A percentile compares a stretch with the other conserved stretches of the same genome.
Evolutionary conservation across 2,113 vertebrate genomes (phyloP).

Genomic region (Crotalus horridus): DNA sequence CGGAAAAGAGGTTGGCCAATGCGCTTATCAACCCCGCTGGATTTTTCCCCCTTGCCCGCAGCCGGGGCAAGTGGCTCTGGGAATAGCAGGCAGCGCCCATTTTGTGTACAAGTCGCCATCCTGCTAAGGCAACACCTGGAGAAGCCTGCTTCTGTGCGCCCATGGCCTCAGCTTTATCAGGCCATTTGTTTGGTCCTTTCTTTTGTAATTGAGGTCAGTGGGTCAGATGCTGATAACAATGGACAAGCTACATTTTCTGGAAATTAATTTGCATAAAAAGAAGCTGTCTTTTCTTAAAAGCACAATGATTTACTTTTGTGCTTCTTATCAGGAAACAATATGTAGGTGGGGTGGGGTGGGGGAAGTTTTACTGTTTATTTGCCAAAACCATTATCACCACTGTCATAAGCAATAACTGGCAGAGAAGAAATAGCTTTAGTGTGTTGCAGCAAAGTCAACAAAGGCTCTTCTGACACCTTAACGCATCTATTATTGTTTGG

Average conservation of each 20-base stretch:
- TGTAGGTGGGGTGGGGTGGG: neutral
- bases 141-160: neutral
- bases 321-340: slow-evolving; percentile 13
- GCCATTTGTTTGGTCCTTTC: neutral
- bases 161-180: neutral
- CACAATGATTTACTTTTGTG: neutral
- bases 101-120: neutral
- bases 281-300: neutral
- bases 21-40: neutral
- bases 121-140: neutral
- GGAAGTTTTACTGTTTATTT: neutral
- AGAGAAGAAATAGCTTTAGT: neutral
- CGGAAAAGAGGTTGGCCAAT: neutral
- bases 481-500: neutral
- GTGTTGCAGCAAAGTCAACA: neutral
- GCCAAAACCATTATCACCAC: neutral
- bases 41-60: neutral
- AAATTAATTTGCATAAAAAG: slow-evolving; percentile 4
- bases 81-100: too few relatives aligned
- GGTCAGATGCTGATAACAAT: slow-evolving; percentile 9
- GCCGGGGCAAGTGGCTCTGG: neutral
- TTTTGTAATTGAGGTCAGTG: neutral
- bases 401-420: neutral
- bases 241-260: rapidly evolving
- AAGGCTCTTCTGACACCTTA: neutral